Evolutionary conservation across 2,888 invertebrate genomes (phyloP), one percentile per base, ranked within the genome.

Genomic region (Lepas anatifera): DNA sequence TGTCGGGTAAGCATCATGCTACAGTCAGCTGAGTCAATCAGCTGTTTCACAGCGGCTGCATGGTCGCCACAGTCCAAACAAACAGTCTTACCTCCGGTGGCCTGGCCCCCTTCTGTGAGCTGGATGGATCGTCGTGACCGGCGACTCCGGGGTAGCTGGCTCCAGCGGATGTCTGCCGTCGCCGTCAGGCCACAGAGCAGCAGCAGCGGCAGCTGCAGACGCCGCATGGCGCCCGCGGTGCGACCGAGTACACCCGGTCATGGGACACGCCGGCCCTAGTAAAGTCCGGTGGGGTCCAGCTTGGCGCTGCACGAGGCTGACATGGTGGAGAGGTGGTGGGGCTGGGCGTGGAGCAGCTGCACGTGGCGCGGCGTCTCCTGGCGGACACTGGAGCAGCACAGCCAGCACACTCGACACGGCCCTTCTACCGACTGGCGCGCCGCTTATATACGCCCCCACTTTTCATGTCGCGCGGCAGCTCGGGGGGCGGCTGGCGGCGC

Each of bases 361-460:
- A 29, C 13, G 29, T 16, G 3, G n/a, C 52, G 52, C n/a, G 50
- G 25, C 52, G 52, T 27, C 13, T 18, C 29, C 32, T 32, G 29
- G 58, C 58, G 29, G 16, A 3, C 58, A 32, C 32, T 16, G 58
- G 58, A 58, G 58, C 32, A 16, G 58, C 32, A 58, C 58, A 58
- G n/a, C 32, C 1, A 32, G 58, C 32, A 32, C 58, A 32, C 58
- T 29, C 58, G 32, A 27, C 58, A 58, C 58, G 18, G 32, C 1
- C 58, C 29, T 58, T 32, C 58, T 58, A 58, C 32, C 18, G 58
- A 58, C 58, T 58, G 58, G 32, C 32, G 32, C 58, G 32, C 32
- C 27, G 58, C 58, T 58, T 58, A 32, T 58, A 58, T 58, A 58
- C 58, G 58, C 58, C 58, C 58, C 58, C 58, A 58, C 58, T 58